Conservation (phyloP, 2,797 vertebrate genomes). For the Tokudaia tokunoshimensis region DNA sequence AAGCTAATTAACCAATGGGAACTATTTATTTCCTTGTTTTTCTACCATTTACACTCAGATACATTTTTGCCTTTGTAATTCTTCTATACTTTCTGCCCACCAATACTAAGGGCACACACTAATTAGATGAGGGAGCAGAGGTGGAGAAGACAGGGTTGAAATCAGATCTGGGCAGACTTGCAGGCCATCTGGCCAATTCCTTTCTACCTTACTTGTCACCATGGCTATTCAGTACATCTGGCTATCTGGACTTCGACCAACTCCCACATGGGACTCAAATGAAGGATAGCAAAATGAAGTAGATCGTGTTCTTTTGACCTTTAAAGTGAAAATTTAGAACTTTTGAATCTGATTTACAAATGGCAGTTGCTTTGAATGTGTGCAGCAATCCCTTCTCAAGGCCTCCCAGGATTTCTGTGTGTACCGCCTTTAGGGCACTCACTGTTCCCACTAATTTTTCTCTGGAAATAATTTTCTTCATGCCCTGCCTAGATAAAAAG, state of each 20-base stretch:
- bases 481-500: background rate
- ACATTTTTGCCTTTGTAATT: conserved; percentile 58
- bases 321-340: conserved; percentile 50
- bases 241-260: background rate
- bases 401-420: background rate
- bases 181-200: background rate
- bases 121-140: conserved; percentile 27
- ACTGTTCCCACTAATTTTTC: background rate
- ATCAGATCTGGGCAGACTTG: conserved; percentile 8
- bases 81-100: conserved; percentile 24
- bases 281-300: conserved; percentile 1
- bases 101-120: background rate
- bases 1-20: conserved; percentile 20
- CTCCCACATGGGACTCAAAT: conserved; percentile 20
- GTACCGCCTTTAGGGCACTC: background rate
- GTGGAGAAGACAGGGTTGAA: background rate
- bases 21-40: conserved; percentile 32
- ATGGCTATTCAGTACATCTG: conserved; percentile 35
- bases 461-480: background rate
- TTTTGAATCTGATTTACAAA: conserved; percentile 1
- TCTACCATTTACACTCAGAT: conserved; percentile 1
- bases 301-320: conserved; percentile 32
- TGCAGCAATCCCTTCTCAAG: background rate
- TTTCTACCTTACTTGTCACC: conserved; percentile 37
- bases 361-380: conserved; percentile 32